Evolutionary conservation across 53 echinoderm and acorn worm genomes (phyloP), one percentile per base, ranked within the genome.

Genomic region (Echinometra lucunter): DNA sequence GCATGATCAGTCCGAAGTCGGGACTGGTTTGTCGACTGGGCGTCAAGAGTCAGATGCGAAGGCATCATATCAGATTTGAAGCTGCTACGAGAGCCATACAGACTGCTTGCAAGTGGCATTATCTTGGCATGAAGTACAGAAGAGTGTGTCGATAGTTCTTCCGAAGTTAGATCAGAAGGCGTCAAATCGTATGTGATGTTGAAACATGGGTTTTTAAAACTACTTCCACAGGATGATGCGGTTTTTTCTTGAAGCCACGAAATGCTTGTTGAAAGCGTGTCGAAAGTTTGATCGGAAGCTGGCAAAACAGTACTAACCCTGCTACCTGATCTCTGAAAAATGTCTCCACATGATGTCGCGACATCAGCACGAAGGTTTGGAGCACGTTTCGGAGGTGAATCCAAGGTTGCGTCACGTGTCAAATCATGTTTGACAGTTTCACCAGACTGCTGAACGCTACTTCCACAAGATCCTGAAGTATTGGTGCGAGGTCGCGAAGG

Each of bases 1-100:
- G 6, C 0, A 13, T 27, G 11, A 85, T 85, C 49, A n/a, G 85
- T 53, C 10, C 18, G 45, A 85, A 49, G 4, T 37, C 25, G 23
- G 4, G 38, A 80, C 42, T 17, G 38, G 21, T 32, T 40, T 42
- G 80, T 44, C 7, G 44, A 49, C 4, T 49, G 49, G 44, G 3
- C 28, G 28, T 85, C 85, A 85, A 85, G 11, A 49, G 85, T 28
- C 85, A 85, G 53, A 85, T 85, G 85, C 30, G 53, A 85, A 53
- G 12, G 27, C 49, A 49, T 45, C 53, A 47, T 85, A 49, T n/a
- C 49, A 27, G 11, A 10, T 49, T 23, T 28, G 28, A 53, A 11
- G 13, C 28, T 45, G 27, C 3, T 12, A 47, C 4, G 27, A 45
- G 30, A 83, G 10, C 37, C 49, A 47, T 47, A 2, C 28, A n/a